Evolutionary conservation across 92 coral and sea anemone species (phyloP), one percentile per base, ranked within the genome.

Genomic region (Micromussa lordhowensis): DNA sequence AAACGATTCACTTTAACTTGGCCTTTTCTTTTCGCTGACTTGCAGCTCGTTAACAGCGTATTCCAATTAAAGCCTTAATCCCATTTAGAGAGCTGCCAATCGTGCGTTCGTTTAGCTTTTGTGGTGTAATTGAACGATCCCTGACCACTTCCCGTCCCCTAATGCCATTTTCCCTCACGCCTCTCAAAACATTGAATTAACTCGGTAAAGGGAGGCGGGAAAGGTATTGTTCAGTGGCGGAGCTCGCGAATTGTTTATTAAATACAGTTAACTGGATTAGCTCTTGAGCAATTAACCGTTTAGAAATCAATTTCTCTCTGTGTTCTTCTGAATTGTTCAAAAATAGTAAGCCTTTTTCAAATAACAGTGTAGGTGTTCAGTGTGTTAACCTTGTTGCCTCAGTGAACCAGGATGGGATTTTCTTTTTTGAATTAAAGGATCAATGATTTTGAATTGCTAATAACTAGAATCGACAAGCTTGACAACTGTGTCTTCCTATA

Each of bases 31-130:
- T 77, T 77, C 93, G 82, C 84, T 87, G 96, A 89, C 86, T 85
- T 92, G 89, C 89, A 79, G 80, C 90, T 95, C 96, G 98, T 90
- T 95, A 93, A 93, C 95, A 95, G 96, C 91, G 89, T 83, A 84
- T 89, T 86, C 96, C 96, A 95, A 95, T 95, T 93, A 95, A 86
- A 87, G 87, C 91, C 82, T 83, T 95, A 93, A 95, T 95, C 98
- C 92, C 93, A 93, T 93, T 91, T 95, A 89, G 77, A 78, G 91
- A 82, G 87, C 84, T 93, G 96, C 90, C 96, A 95, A 91, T 95
- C 94, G 85, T 78, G 89, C 91, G 80, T 89, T 70, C 88, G 93
- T 83, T 94, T 90, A 79, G 74, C 86, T 81, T 91, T 91, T 87
- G 91, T 93, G 86, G 89, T 89, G 94, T 91, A 89, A 95, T 95